A percentile compares a stretch with the other conserved stretches of the same genome.
Evolutionary conservation across 2,888 invertebrate genomes (phyloP).

Genomic region (Opisthograptis luteolata): DNA sequence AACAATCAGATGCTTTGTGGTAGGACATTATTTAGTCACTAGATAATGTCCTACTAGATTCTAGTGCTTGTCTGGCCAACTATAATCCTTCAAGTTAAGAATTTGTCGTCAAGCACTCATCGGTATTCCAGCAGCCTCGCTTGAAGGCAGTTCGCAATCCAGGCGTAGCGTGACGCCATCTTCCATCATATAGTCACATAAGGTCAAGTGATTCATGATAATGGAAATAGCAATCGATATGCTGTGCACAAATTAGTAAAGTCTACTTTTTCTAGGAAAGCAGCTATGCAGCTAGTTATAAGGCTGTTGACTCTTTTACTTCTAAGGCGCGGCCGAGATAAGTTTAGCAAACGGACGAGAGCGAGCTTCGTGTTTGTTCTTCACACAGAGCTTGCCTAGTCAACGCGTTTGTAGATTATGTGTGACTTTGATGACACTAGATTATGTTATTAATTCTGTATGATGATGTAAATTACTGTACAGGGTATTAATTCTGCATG

Average conservation of each 20-base stretch:
- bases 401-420: slow-evolving; percentile 61
- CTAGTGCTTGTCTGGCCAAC: no score
- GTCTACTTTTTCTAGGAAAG: slow-evolving; percentile 31
- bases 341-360: slow-evolving; percentile 74
- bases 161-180: no score
- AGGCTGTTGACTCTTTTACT: slow-evolving; percentile 74
- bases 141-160: no score
- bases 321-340: slow-evolving; percentile 71
- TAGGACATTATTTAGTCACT: no score
- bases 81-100: no score
- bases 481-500: no score
- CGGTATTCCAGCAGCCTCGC: no score
- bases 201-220: no score
- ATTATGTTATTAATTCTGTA: not conserved
- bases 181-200: no score
- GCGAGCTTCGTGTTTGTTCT: slow-evolving; percentile 69
- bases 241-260: slow-evolving; percentile 37
- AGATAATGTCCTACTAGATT: slow-evolving; percentile 21
- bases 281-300: slow-evolving; percentile 66
- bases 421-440: slow-evolving; percentile 35
- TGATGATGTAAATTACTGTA: not conserved
- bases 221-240: slow-evolving; percentile 37
- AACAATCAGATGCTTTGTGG: no score
- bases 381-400: slow-evolving; percentile 66
- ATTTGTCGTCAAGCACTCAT: no score